Evolutionary conservation across 2,888 invertebrate species (phyloP).

Genomic region (Chrysodeixis includens): DNA sequence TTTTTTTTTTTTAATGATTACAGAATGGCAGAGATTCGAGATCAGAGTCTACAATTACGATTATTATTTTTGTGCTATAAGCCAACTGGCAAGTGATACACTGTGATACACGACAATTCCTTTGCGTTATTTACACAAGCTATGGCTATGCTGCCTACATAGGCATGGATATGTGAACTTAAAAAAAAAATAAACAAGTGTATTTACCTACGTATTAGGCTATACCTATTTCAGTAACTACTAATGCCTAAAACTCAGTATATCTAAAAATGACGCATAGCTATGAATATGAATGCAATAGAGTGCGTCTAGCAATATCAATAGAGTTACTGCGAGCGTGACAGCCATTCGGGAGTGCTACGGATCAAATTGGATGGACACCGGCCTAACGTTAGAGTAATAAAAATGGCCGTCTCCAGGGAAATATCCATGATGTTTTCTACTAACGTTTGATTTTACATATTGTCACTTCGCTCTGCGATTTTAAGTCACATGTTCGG

Average conservation of each 20-base stretch:
- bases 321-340: constrained; percentile 21
- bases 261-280: background rate
- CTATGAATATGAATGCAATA: constrained; percentile 16
- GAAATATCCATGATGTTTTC: constrained; percentile 73
- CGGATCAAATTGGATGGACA: constrained; percentile 66
- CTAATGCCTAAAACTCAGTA: background rate
- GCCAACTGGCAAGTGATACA: no score
- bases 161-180: no score
- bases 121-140: no score
- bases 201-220: no score
- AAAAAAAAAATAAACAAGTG: no score
- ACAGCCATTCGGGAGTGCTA: constrained; percentile 45
- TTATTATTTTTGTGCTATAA: no score
- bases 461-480: constrained; percentile 17
- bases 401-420: constrained; percentile 73
- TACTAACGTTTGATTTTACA: constrained; percentile 58
- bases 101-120: no score
- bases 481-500: constrained; percentile 3
- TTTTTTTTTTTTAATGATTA: no score
- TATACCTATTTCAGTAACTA: background rate
- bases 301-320: constrained; percentile 17
- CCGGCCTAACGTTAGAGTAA: constrained; percentile 58
- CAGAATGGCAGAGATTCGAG: no score
- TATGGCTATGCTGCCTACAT: no score
- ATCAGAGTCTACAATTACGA: no score